phyloP scores from a whole-genome alignment of 1,140 invertebrate genomes.

The Nixonia krombeini region DNA sequence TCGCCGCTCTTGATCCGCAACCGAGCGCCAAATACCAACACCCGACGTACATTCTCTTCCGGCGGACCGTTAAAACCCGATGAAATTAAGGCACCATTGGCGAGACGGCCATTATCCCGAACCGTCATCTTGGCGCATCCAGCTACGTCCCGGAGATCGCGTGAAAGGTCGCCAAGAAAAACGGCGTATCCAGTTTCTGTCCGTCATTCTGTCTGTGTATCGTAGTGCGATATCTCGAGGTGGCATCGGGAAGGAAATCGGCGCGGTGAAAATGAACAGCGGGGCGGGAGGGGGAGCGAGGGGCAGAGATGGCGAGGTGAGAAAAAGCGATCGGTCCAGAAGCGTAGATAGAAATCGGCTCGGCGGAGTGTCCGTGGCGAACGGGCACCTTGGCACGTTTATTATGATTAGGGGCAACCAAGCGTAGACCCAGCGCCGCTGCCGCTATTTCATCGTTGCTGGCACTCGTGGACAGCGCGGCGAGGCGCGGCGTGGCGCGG shows the following conservation, averaged over 20 bases:
- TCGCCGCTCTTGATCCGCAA: neutral
- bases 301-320: slow-evolving; percentile 19
- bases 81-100: slow-evolving; percentile 23
- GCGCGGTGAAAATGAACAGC: slow-evolving; percentile 11
- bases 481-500: neutral
- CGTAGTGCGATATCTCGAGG: slow-evolving; percentile 25
- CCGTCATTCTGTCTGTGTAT: slow-evolving; percentile 16
- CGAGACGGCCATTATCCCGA: slow-evolving; percentile 30
- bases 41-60: slow-evolving; percentile 17
- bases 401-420: slow-evolving; percentile 69
- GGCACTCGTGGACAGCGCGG: slow-evolving; percentile 8
- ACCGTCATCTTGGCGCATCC: slow-evolving; percentile 28
- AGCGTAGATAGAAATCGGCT: slow-evolving; percentile 65
- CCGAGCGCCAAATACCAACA: slow-evolving; percentile 11
- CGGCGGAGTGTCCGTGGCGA: slow-evolving; percentile 54
- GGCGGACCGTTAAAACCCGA: slow-evolving; percentile 26
- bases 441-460: slow-evolving; percentile 36
- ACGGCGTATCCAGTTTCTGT: slow-evolving; percentile 12
- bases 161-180: slow-evolving; percentile 7
- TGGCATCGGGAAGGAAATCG: neutral
- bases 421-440: slow-evolving; percentile 56
- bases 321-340: slow-evolving; percentile 35
- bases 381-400: slow-evolving; percentile 68
- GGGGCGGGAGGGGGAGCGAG: slow-evolving; percentile 15
- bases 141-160: slow-evolving; percentile 3